Base-by-base conservation (phyloP, 1,140 invertebrate species). In the Heliconius melpomene region DNA sequence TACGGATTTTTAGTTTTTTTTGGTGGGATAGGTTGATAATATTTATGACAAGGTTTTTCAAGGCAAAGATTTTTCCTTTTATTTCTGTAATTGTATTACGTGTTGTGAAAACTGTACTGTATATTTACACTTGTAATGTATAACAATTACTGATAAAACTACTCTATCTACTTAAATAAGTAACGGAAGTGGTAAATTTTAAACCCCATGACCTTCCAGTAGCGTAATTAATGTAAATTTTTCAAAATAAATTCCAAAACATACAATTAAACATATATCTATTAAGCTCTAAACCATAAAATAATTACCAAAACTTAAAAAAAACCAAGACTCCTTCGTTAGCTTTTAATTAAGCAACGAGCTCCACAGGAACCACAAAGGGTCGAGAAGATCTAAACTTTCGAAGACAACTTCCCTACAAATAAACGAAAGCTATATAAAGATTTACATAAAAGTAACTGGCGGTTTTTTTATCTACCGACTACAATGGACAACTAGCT, bases 401-500 rank as follows among this genome's bases (percentile, higher is more conserved):
- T 32, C 5, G 29, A 26, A 50, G 73, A 74, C 26, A n/a, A 66
- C 54, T 57, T 32, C 18, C 18, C 11, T 7, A 23, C 20, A 66
- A 66, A 66, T 36, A 57, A 38, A 40, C 74, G 29, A n/a, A 38
- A 11, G 23, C 76, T 72, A 20, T 75, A 70, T 71, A 83, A 85
- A 83, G 79, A 87, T 86, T 84, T 84, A 84, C 81, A 86, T 86
- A 83, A 82, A 84, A 84, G 70, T 81, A 79, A 86, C 73, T 74
- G 74, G 60, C 76, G 50, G 76, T 87, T 87, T 88, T 77, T 87
- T 88, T 89, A 86, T 87, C 84, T 84, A 78, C 72, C 13, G 82
- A 82, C 75, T 78, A 87, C 88, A 86, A 87, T 85, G 81, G 84
- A 84, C 84, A 89, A 86, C 60, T 83, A 60, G 84, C 87, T 88